Conservation (phyloP, 2,113 vertebrate genomes). For the Hepsetus odoe region DNA sequence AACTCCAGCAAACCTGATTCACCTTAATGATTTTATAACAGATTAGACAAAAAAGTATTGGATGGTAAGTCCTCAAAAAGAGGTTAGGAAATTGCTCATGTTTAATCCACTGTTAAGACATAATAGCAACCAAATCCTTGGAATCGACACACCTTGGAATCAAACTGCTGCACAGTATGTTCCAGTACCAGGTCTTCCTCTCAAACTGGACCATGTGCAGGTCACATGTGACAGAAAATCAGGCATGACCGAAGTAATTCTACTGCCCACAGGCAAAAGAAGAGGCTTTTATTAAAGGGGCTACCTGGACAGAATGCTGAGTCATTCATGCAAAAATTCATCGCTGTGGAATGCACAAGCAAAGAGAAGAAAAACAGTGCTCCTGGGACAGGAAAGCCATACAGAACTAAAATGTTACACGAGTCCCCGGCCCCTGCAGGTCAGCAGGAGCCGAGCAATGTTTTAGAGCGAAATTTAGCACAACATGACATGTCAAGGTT, state of each 20-base stretch:
- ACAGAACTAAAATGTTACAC: slow-evolving; percentile 43
- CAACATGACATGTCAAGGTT: slow-evolving; percentile 37
- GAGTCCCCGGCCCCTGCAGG: slow-evolving; percentile 33
- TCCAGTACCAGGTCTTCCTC: neutral
- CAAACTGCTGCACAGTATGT: too few species aligned
- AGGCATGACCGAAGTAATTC: slow-evolving; percentile 4
- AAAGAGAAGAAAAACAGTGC: slow-evolving; percentile 46
- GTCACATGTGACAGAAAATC: neutral
- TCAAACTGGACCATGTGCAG: neutral
- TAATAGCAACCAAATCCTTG: too few species aligned
- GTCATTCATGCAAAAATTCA: slow-evolving; percentile 48
- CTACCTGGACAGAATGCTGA: slow-evolving; percentile 48
- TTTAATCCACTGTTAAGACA: too few species aligned
- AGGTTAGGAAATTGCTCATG: too few species aligned
- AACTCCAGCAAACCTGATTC: too few species aligned
- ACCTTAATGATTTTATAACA: too few species aligned
- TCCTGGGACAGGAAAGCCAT: slow-evolving; percentile 42
- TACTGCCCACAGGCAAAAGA: neutral
- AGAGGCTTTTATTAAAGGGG: slow-evolving; percentile 29
- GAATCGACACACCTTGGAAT: neutral
- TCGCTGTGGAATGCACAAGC: slow-evolving; percentile 44
- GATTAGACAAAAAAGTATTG: too few species aligned
- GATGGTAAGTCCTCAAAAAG: too few species aligned
- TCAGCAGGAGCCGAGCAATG: slow-evolving; percentile 34
- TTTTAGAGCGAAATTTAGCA: slow-evolving; percentile 22